phyloP scores from a whole-genome alignment of 2,797 vertebrate genomes.

The Acrossocheilus wenchowensis region DNA sequence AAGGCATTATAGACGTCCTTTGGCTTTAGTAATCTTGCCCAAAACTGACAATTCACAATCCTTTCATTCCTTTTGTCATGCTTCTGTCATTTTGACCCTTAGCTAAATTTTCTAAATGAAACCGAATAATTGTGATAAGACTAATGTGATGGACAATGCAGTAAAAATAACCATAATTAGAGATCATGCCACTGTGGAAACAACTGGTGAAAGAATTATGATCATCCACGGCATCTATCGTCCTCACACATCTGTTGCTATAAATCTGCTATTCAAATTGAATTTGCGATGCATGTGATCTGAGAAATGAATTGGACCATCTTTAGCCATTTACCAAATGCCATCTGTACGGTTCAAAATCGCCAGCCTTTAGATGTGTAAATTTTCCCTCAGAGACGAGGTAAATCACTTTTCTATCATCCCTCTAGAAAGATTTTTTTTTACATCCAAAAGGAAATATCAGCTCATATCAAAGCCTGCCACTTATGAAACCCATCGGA shows the following conservation, averaged over 20 bases:
- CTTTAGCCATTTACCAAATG: constrained; percentile 54
- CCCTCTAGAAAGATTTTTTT: not conserved
- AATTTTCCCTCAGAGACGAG: constrained; percentile 15
- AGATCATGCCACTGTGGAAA: constrained; percentile 28
- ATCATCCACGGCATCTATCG: constrained; percentile 29
- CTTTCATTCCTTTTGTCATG: not conserved
- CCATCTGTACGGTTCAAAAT: constrained; percentile 50
- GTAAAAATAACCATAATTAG: constrained; percentile 42
- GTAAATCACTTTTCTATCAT: constrained; percentile 31
- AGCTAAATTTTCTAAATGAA: not conserved
- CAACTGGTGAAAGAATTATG: constrained; percentile 33
- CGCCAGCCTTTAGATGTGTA: constrained; percentile 25
- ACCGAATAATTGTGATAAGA: constrained; percentile 15
- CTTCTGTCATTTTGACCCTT: constrained; percentile 2
- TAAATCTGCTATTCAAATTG: constrained; percentile 54
- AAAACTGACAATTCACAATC: constrained; percentile 26
- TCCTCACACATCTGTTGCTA: constrained; percentile 49
- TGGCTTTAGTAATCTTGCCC: not conserved
- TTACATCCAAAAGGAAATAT: not conserved
- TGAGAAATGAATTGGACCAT: constrained; percentile 47
- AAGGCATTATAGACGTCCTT: no score
- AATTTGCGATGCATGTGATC: constrained; percentile 43
- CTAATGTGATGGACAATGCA: constrained; percentile 30
- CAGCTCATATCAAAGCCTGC: constrained; percentile 8
- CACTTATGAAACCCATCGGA: not conserved